Conservation (phyloP, 2,113 vertebrate genomes). For the Dasyprocta punctata region DNA sequence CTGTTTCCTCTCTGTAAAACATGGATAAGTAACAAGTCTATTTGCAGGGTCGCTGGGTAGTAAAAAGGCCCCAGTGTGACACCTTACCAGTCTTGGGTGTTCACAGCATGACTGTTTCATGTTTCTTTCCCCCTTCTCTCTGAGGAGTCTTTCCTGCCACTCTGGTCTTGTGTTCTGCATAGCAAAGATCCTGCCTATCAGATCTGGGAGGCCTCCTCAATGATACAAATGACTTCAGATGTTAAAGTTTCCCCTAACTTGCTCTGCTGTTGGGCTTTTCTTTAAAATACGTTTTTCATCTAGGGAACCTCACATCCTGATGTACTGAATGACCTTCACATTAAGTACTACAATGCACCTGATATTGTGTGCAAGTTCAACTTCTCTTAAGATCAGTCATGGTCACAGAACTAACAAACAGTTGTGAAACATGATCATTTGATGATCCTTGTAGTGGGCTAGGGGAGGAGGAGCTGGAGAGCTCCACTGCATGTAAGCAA, state of each 20-base stretch:
- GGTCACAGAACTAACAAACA: neutral
- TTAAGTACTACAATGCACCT: neutral
- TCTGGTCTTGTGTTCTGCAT: neutral
- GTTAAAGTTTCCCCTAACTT: neutral
- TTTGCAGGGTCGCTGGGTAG: too few species aligned
- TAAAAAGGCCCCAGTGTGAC: neutral
- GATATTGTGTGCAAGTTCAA: neutral
- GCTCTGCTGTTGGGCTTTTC: neutral
- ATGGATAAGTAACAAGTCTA: neutral
- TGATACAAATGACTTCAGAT: neutral
- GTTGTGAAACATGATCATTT: neutral
- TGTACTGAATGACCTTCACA: neutral
- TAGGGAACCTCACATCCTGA: neutral
- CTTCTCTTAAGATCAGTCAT: neutral
- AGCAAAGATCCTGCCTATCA: neutral
- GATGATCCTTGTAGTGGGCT: neutral
- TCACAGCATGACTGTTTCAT: neutral
- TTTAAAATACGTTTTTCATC: neutral
- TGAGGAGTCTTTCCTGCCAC: neutral
- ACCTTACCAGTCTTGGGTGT: too few species aligned
- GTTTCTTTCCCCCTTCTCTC: neutral
- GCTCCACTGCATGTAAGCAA: neutral
- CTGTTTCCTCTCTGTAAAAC: neutral
- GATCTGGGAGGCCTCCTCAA: neutral
- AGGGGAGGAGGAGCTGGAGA: neutral